Percentiles rank a stretch among this genome's conserved stretches.
These are phyloP conservation scores for Upupa epops DNA, from an alignment of 2,113 vertebrate genomes.

Conservation along the genomic window DNA sequence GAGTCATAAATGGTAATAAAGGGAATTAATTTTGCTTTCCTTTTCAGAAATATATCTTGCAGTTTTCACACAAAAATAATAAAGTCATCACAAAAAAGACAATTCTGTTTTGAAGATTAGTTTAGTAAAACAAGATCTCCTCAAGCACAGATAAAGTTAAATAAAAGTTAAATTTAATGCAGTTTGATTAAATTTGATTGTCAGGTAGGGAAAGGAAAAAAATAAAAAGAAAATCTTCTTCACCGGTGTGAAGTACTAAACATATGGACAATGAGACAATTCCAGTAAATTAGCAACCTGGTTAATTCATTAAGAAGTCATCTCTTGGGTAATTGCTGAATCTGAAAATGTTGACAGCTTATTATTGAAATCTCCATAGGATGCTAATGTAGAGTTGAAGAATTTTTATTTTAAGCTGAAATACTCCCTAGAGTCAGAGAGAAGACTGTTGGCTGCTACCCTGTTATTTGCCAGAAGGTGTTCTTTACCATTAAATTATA, in stretches of 20 bases:
- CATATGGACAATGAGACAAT: background rate
- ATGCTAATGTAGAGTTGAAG: constrained; percentile 5
- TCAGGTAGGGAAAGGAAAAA: background rate
- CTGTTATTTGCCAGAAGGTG: background rate
- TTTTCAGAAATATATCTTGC: background rate
- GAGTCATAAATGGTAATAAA: background rate
- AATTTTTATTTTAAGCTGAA: constrained; percentile 25
- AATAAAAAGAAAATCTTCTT: background rate
- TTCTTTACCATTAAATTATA: background rate
- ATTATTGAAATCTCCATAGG: constrained; percentile 26
- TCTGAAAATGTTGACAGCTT: constrained; percentile 37
- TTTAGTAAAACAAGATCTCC: background rate
- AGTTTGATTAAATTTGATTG: constrained; percentile 28
- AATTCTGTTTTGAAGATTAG: background rate
- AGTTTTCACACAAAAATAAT: background rate
- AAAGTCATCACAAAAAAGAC: background rate
- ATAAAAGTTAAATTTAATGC: background rate
- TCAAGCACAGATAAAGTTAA: background rate
- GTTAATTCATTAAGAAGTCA: constrained; percentile 43
- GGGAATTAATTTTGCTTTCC: background rate
- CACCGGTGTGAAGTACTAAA: background rate
- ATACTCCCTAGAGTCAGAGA: background rate
- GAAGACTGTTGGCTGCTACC: background rate
- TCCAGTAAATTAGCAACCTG: constrained; percentile 32
- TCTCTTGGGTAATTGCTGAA: constrained; percentile 39